These are phyloP conservation scores for Oedothorax gibbosus DNA, from an alignment of 1,140 invertebrate genomes.

Conservation along the genomic window DNA sequence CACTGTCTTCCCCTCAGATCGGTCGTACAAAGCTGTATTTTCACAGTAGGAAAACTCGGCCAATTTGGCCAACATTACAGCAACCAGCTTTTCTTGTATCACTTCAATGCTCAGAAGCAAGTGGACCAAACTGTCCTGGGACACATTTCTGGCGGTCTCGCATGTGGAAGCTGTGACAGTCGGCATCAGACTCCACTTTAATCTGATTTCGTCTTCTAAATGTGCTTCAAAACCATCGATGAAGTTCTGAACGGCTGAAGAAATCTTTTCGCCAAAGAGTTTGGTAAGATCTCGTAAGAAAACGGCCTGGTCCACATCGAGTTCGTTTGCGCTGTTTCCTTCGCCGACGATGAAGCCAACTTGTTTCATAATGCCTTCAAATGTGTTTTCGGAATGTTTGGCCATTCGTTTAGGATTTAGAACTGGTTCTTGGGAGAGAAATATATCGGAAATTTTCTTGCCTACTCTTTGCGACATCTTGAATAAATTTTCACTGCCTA, in stretches of 20 bases:
- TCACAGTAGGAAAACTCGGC: constrained; percentile 53
- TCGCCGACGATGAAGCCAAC: constrained; percentile 37
- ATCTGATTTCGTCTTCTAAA: constrained; percentile 51
- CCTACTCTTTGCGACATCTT: constrained; percentile 12
- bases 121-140: constrained; percentile 58
- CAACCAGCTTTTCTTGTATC: constrained; percentile 48
- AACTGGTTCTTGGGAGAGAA: constrained; percentile 41
- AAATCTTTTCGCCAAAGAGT: neutral
- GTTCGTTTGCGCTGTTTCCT: constrained; percentile 45
- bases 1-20: constrained; percentile 34
- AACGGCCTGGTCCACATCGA: constrained; percentile 53
- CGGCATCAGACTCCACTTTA: constrained; percentile 55
- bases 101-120: constrained; percentile 43
- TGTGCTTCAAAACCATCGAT: constrained; percentile 24
- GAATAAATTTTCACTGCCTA: neutral
- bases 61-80: constrained; percentile 43
- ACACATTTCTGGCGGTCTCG: constrained; percentile 44
- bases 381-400: neutral
- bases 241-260: neutral
- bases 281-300: constrained; percentile 48
- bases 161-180: constrained; percentile 43
- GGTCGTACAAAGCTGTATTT: constrained; percentile 43
- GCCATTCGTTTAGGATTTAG: constrained; percentile 6
- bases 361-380: constrained; percentile 19
- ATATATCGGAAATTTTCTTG: constrained; percentile 48